Base-by-base conservation (phyloP, 64 coral and sea anemone genomes). In the Anthopleura sola region DNA sequence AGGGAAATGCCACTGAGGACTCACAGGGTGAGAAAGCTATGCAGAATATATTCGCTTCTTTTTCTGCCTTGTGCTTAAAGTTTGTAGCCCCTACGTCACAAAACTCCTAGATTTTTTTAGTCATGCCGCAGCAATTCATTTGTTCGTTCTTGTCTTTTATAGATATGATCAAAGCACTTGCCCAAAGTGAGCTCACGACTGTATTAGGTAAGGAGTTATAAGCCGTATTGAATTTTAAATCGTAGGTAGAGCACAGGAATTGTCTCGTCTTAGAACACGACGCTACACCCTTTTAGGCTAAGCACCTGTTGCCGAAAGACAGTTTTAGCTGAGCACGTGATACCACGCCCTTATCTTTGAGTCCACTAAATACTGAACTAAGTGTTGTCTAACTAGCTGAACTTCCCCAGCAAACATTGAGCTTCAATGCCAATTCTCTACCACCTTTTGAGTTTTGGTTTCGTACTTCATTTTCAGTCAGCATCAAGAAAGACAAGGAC, bases 401-500 rank as follows among this genome's bases (percentile, higher is more conserved):
- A 8, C 40, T 44, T 44, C 40, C 40, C 40, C 40, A 44, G 9
- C 40, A 2, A 40, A 40, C 2, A 40, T 3, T 13, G 49, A 6
- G 49, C 12, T 16, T 62, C 57, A 24, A 24, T 62, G 6, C 39
- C 39, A 53, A 23, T 7, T n/a, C 21, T 62, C 0, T n/a, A n/a
- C 4, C n/a, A 1, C 11, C 24, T n/a, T 62, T 15, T 62, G 24
- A 62, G 1, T 0, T 32, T 36, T 71, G 3, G 13, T 36, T 33
- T 28, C 9, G 29, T 13, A 16, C 28, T 32, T 10, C 16, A 71
- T 17, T 11, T 28, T 32, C 36, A 97, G 94, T 97, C 55, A 92
- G 90, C 83, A 97, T 97, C 51, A 97, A 97, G 79, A 92, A 93
- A 75, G 86, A 85, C 34, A 57, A 91, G 62, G 84, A 92, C 74